Evolutionary conservation across 2,888 invertebrate species (phyloP).

Genomic region (Tineola bisselliella): DNA sequence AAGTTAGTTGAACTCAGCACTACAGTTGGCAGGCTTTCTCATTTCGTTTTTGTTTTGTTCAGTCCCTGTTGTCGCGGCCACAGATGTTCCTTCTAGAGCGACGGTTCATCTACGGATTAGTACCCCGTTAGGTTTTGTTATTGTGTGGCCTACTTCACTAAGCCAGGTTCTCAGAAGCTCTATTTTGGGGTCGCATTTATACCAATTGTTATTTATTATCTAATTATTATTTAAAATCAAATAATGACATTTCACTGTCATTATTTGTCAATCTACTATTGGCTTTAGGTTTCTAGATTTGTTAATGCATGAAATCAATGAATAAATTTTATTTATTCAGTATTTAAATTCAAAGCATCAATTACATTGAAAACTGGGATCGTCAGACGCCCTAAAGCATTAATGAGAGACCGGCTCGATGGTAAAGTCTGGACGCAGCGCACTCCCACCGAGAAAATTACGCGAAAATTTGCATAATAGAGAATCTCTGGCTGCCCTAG

Average conservation of each 20-base stretch:
- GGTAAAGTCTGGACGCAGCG: slow-evolving; percentile 53
- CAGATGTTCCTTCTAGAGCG: slow-evolving; percentile 52
- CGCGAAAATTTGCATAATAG: slow-evolving; percentile 65
- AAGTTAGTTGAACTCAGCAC: slow-evolving; percentile 10
- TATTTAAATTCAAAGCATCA: slow-evolving; percentile 13
- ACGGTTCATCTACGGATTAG: slow-evolving; percentile 62
- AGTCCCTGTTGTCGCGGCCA: slow-evolving; percentile 39
- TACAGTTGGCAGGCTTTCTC: slow-evolving; percentile 39
- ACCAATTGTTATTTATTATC: neutral
- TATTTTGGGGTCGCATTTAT: neutral
- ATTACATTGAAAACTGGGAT: neutral
- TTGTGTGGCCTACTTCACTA: slow-evolving; percentile 45
- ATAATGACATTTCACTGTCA: no score
- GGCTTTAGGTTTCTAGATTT: no score
- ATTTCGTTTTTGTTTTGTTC: slow-evolving; percentile 60
- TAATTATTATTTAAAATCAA: no score
- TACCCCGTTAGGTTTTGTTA: slow-evolving; percentile 52
- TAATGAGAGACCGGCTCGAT: slow-evolving; percentile 52
- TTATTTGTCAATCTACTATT: no score
- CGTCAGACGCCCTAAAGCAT: slow-evolving; percentile 20
- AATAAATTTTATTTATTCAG: neutral
- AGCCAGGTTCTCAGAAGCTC: slow-evolving; percentile 17
- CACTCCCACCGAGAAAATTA: slow-evolving; percentile 57
- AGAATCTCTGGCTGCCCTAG: slow-evolving; percentile 60
- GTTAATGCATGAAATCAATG: no score